Base-by-base conservation (phyloP, 2,888 invertebrate species). In the Alloplasta piceator region DNA sequence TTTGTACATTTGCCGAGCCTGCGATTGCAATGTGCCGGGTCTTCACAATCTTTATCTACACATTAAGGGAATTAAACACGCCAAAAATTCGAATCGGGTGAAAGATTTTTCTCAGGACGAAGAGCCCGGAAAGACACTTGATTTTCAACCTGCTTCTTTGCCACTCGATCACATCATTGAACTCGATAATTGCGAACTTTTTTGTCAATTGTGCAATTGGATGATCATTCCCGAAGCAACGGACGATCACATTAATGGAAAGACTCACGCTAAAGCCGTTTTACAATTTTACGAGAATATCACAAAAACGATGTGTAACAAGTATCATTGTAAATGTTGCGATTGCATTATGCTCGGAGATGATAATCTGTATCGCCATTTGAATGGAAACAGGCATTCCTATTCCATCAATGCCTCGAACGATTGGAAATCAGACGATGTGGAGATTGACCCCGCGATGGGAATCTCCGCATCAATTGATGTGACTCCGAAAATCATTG, bases 21-120 rank as follows among this genome's bases (percentile, higher is more conserved):
- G 76, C 68, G 9, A 56, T 9, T 76, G 68, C 10, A 36, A 6
- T 5, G n/a, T 70, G 16, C 38, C 61, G 7, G 68, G 68, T 6
- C 5, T 63, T 6, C 52, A 50, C 5, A 76, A 76, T 9, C 38
- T 76, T 16, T 55, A 43, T 41, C 36, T 55, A 41, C 76, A 76
- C 52, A 43, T 63, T 39, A 63, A 46, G n/a, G 76, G 68, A 5
- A 5, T 1, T 6, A 76, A 12, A 12, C 60, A 60, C 41, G 6
- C n/a, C 9, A 26, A 26, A 3, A 26, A 3, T 26, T 26, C 26
- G 1, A 2, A 26, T 26, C 26, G 26, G 26, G 26, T 26, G 26
- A 1, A 26, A 26, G 26, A 26, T 26, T 26, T 26, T 26, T 26
- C 26, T 26, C 26, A 26, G 26, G 3, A 26, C 26, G 26, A 3